Conservation (phyloP, 1,140 invertebrate genomes). For the Pogonomyrmex barbatus region DNA sequence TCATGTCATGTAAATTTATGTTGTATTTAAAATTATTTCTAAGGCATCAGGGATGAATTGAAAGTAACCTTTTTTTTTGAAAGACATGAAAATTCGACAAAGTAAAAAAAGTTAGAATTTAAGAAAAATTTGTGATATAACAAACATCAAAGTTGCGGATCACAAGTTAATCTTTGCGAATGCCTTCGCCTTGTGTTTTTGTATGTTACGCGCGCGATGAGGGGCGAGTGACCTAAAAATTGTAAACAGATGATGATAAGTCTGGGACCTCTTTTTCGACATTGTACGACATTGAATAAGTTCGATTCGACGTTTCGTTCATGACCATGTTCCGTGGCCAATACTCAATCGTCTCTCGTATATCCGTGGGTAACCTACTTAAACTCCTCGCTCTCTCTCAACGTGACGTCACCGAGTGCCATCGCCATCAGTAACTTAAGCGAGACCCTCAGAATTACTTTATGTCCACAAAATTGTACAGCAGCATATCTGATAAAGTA, state of each 20-base stretch:
- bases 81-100: neutral
- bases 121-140: neutral
- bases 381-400: constrained; percentile 69
- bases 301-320: constrained; percentile 59
- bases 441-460: constrained; percentile 42
- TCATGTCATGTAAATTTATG: neutral
- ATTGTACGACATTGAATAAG: neutral
- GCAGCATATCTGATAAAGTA: neutral
- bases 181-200: neutral
- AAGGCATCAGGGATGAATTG: neutral
- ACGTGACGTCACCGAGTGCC: constrained; percentile 65
- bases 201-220: neutral
- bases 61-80: neutral
- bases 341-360: constrained; percentile 53
- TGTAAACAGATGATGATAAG: constrained; percentile 20
- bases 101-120: neutral
- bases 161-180: neutral
- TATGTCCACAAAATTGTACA: neutral
- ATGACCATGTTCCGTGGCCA: constrained; percentile 57
- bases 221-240: constrained; percentile 30
- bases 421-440: constrained; percentile 55
- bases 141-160: neutral
- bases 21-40: neutral
- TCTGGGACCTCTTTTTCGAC: neutral
- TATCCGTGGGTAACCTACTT: constrained; percentile 70